phyloP scores from a whole-genome alignment of 2,113 vertebrate species.

The Andinoacara biseriatus region DNA sequence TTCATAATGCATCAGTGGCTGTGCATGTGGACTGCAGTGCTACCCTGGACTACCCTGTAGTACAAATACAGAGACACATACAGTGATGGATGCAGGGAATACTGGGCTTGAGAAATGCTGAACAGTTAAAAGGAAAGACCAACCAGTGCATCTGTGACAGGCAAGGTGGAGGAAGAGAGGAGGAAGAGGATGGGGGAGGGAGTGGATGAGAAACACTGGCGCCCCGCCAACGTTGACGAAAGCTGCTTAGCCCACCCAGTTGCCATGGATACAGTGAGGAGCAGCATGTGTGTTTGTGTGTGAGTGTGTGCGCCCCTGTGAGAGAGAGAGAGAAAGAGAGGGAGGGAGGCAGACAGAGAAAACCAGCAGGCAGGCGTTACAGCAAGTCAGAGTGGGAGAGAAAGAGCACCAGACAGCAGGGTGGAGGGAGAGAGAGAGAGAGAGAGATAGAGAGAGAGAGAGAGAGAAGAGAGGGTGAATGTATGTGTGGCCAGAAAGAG shows the following conservation, averaged over 20 bases:
- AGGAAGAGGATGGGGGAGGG: conserved; percentile 74
- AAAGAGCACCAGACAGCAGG: conserved; percentile 73
- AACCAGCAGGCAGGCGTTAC: conserved; percentile 71
- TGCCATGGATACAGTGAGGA: conserved; percentile 92
- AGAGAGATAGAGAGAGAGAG: conserved; percentile 46
- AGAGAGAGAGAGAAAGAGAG: conserved; percentile 42
- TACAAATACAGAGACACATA: not conserved
- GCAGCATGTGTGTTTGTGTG: conserved; percentile 75
- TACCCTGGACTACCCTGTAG: not conserved
- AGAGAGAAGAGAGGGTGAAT: conserved; percentile 52
- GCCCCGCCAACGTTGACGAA: conserved; percentile 85
- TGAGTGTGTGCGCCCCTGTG: conserved; percentile 40
- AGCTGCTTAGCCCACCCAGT: conserved; percentile 89
- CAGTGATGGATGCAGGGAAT: not conserved
- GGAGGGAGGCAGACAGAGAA: conserved; percentile 56
- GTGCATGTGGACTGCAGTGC: not conserved
- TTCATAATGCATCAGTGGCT: conserved; percentile 25
- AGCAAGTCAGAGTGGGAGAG: conserved; percentile 73
- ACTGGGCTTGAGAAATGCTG: conserved; percentile 25
- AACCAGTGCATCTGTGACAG: conserved; percentile 47
- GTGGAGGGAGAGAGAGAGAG: conserved; percentile 56
- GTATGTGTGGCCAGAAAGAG: conserved; percentile 53
- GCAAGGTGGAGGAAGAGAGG: conserved; percentile 63
- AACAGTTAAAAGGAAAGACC: conserved; percentile 33
- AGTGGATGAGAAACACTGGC: conserved; percentile 80